phyloP scores from a whole-genome alignment of 1,140 invertebrate species.

The Caenorhabditis latens region DNA sequence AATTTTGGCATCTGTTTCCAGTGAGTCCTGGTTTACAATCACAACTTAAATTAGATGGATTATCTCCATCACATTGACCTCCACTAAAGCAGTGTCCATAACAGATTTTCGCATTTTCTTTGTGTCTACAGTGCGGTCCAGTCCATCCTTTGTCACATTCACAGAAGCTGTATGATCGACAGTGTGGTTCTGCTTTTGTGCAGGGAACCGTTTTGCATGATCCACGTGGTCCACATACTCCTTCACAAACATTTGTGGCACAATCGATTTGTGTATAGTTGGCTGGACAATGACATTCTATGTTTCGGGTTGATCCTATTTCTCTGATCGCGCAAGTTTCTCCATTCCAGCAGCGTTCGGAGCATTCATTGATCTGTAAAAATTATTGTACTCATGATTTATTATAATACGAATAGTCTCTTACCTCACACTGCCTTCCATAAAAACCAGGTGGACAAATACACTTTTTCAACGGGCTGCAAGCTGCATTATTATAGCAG shows the following conservation, averaged over 20 bases:
- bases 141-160: conserved; percentile 33
- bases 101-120: not conserved
- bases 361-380: conserved; percentile 48
- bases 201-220: conserved; percentile 30
- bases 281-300: conserved; percentile 5
- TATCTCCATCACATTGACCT: not conserved
- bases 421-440: conserved; percentile 46
- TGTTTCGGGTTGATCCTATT: not conserved
- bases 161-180: conserved; percentile 31
- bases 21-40: not conserved
- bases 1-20: conserved; percentile 26
- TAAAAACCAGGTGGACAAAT: conserved; percentile 50
- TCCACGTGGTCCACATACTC: conserved; percentile 29
- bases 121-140: conserved; percentile 27
- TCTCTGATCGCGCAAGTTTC: conserved; percentile 23
- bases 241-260: conserved; percentile 41
- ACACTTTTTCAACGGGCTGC: conserved; percentile 1
- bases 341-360: conserved; percentile 29
- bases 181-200: conserved; percentile 18
- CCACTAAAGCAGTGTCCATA: conserved; percentile 28
- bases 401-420: not conserved
- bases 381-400: not conserved
- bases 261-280: conserved; percentile 31
- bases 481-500: conserved; percentile 27
- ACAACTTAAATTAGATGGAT: not conserved